These are phyloP conservation scores for Mesocricetus auratus DNA, from an alignment of 2,113 vertebrate genomes.

Conservation along the genomic window DNA sequence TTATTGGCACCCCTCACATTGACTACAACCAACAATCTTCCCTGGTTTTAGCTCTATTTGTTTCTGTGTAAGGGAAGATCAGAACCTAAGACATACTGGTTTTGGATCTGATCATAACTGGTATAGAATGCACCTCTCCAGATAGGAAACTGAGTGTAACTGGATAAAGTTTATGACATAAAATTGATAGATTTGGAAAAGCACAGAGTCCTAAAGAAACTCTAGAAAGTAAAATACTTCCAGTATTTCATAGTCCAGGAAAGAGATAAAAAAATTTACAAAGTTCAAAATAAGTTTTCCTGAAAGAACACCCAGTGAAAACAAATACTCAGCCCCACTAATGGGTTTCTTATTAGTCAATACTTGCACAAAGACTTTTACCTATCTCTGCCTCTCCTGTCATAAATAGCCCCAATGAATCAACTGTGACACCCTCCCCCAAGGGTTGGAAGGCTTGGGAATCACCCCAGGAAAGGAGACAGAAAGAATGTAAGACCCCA, in stretches of 20 bases:
- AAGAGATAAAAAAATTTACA: neutral
- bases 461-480: neutral
- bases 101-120: neutral
- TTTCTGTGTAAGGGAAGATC: neutral
- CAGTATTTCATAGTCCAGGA: neutral
- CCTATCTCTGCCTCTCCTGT: neutral
- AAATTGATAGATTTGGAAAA: neutral
- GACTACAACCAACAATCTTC: neutral
- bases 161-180: neutral
- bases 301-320: neutral
- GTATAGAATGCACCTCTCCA: neutral
- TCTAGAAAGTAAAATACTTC: neutral
- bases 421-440: neutral
- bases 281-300: neutral
- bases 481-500: neutral
- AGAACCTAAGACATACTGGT: neutral
- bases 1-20: neutral
- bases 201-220: neutral
- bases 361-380: neutral
- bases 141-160: neutral
- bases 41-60: neutral
- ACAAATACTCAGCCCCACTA: neutral
- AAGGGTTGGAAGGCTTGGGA: neutral
- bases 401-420: neutral
- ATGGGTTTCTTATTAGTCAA: neutral